phyloP scores from a whole-genome alignment of 2,113 vertebrate species.

The Neotoma lepida region DNA sequence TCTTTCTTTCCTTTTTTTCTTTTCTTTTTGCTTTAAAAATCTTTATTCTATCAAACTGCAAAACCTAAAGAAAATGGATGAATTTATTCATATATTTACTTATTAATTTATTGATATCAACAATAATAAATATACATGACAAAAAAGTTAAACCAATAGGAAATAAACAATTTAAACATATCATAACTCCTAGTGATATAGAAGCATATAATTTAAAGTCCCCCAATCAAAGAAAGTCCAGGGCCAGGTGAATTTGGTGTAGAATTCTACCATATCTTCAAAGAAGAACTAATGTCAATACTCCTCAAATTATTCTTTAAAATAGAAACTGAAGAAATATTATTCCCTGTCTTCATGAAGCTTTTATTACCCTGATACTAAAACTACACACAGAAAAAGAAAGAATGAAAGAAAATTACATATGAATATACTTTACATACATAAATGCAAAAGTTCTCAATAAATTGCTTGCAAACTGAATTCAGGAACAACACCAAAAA shows the following conservation, averaged over 20 bases:
- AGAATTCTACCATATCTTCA: background rate
- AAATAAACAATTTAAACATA: background rate
- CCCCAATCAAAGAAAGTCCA: background rate
- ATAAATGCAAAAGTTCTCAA: background rate
- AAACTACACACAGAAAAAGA: background rate
- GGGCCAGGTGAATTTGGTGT: background rate
- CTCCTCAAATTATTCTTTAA: background rate
- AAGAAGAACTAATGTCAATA: background rate
- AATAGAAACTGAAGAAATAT: background rate
- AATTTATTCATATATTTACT: background rate
- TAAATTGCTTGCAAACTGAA: background rate
- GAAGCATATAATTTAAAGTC: background rate
- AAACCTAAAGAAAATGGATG: background rate
- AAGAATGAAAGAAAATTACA: background rate
- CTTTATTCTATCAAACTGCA: background rate
- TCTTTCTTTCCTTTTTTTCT: background rate
- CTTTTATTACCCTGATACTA: background rate
- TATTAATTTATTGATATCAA: background rate
- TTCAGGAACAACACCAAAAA: background rate
- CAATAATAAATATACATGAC: background rate
- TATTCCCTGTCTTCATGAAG: background rate
- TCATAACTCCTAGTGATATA: background rate
- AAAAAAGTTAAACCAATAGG: background rate
- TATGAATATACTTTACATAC: background rate
- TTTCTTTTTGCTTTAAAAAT: background rate